Evolutionary conservation across 2,797 vertebrate genomes (phyloP).

Genomic region (Phoebastria nigripes): DNA sequence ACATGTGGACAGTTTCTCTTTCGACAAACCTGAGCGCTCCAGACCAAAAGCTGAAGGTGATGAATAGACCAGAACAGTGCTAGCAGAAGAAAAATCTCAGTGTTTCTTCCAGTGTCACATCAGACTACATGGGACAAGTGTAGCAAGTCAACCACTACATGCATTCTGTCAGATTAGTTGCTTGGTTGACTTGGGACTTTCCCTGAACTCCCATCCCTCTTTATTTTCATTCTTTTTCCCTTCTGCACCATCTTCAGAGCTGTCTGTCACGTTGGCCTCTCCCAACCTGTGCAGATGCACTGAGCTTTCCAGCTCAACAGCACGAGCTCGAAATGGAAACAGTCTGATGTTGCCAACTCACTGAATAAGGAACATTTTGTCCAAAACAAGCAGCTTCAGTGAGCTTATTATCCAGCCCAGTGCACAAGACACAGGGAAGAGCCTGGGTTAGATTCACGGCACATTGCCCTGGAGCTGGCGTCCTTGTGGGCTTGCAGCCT

Average conservation of each 20-base stretch:
- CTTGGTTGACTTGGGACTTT: neutral
- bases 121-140: neutral
- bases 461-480: neutral
- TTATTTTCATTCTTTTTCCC: neutral
- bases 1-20: rapidly evolving
- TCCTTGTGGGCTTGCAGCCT: neutral
- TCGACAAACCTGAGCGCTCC: neutral
- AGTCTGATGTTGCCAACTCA: neutral
- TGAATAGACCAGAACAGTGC: neutral
- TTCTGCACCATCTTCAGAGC: neutral
- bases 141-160: neutral
- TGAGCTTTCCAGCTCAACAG: neutral
- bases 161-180: neutral
- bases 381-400: neutral
- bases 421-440: neutral
- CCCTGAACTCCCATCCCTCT: neutral
- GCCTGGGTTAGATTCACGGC: neutral
- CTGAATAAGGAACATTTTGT: neutral
- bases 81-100: neutral
- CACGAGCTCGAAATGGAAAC: neutral
- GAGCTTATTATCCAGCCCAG: neutral
- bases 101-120: neutral
- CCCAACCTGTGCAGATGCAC: neutral
- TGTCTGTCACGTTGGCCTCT: neutral
- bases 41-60: neutral